phyloP scores from a whole-genome alignment of 2,797 vertebrate species.

The Toxotes lorentzi region DNA sequence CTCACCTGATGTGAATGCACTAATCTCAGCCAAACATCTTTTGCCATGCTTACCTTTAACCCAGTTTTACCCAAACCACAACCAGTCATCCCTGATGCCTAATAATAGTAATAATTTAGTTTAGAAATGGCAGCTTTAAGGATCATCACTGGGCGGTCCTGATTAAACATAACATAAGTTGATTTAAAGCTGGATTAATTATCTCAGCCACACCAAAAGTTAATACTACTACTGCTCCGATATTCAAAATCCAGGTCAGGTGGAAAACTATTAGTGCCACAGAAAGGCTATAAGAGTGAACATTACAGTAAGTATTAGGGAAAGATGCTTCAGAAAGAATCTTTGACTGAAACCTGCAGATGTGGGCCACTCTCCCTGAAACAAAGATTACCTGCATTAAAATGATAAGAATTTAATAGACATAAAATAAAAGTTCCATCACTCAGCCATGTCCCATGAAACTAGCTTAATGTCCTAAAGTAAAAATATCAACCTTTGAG shows the following conservation, averaged over 20 bases:
- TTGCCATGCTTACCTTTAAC: too few relatives aligned
- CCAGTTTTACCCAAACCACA: too few relatives aligned
- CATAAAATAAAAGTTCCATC: background rate
- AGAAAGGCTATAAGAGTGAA: background rate
- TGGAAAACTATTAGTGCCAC: background rate
- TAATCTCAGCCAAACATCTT: too few relatives aligned
- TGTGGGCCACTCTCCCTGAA: background rate
- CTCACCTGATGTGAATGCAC: too few relatives aligned
- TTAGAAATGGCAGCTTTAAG: background rate
- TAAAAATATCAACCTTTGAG: background rate
- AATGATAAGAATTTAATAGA: background rate
- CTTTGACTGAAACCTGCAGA: too few relatives aligned
- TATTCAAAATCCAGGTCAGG: background rate
- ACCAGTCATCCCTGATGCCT: too few relatives aligned
- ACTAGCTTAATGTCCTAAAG: background rate
- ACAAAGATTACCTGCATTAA: too few relatives aligned
- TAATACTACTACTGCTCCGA: too few relatives aligned
- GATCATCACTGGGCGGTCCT: background rate
- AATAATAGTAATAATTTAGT: too few relatives aligned
- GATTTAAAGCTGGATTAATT: background rate
- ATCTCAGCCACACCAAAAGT: background rate
- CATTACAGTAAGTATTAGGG: background rate
- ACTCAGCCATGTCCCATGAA: background rate
- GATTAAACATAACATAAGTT: background rate
- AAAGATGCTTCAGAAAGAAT: background rate